Base-by-base conservation (phyloP, 2,113 vertebrate species). In the Oncorhynchus kisutch region DNA sequence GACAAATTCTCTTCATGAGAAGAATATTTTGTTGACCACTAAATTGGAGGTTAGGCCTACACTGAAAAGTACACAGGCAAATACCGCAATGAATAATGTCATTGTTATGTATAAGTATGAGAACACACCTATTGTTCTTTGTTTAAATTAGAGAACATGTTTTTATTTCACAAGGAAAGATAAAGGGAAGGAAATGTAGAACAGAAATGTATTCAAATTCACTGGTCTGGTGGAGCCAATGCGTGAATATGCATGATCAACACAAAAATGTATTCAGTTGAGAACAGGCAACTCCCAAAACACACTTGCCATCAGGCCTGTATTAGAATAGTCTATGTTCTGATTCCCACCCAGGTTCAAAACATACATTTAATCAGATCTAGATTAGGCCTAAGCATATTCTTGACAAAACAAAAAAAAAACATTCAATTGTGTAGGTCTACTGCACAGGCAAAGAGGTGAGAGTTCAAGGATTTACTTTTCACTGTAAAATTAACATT, bases 21-120 rank as follows among this genome's bases (percentile, higher is more conserved):
- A 29, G 57, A 57, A 78, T 22, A 51, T 48, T 64, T 65, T n/a
- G 62, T 6, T 2, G 34, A 72, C 11, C 29, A 27, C 67, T 20
- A 54, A 54, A 54, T 18, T 54, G 12, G 14, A 14, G 51, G 51
- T 20, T 70, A 45, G 27, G 25, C 48, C 57, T 34, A n/a, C 16
- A 62, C 39, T 45, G 74, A 45, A 77, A 82, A 75, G 76, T 78
- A 82, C 76, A 78, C 62, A 20, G 54, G 59, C 51, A 72, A 39
- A 68, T 68, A 16, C 67, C 31, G 2, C 29, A 49, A 70, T 34
- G 27, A 31, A 67, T 29, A 20, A 34, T 22, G 31, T 75, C 22
- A 64, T 73, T 73, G 34, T 73, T 65, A 45, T 22, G 24, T 22
- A 54, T 75, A 25, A 75, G 14, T 45, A 11, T 45, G 39, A 45